These are phyloP conservation scores for Sturnus vulgaris DNA, from an alignment of 2,113 vertebrate species.

Conservation along the genomic window DNA sequence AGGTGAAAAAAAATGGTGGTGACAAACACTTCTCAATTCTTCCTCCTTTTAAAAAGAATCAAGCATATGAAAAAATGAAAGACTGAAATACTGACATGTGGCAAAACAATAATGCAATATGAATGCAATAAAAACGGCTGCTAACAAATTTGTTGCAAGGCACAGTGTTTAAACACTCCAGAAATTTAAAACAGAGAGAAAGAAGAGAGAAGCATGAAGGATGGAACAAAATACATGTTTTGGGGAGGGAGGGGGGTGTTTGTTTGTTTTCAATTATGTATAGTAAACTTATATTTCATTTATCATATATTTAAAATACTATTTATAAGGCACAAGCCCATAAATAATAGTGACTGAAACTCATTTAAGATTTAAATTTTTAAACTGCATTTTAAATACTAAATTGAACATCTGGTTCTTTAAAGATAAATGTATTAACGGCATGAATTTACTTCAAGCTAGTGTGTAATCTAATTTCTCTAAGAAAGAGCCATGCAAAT, in stretches of 20 bases:
- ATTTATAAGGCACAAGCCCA: background rate
- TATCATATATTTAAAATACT: background rate
- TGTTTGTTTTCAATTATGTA: background rate
- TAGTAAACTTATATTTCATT: background rate
- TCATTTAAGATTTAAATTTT: constrained; percentile 20
- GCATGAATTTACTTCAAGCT: constrained; percentile 29
- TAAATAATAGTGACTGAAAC: background rate
- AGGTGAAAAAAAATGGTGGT: background rate
- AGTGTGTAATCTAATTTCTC: constrained; percentile 49
- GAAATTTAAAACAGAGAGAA: background rate
- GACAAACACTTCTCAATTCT: background rate
- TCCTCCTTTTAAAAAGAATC: background rate
- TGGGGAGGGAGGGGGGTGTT: rapidly evolving
- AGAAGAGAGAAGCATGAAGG: background rate
- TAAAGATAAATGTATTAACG: constrained; percentile 58
- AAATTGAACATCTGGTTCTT: constrained; percentile 39
- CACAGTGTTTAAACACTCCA: background rate
- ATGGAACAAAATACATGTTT: background rate
- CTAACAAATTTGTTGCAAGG: background rate
- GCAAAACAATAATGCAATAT: background rate
- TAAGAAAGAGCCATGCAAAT: constrained; percentile 28
- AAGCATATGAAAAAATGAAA: background rate
- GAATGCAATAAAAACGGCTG: background rate
- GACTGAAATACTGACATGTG: background rate
- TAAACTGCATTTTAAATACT: background rate